phyloP scores from a whole-genome alignment of 2,113 vertebrate species.

The Alosa alosa region DNA sequence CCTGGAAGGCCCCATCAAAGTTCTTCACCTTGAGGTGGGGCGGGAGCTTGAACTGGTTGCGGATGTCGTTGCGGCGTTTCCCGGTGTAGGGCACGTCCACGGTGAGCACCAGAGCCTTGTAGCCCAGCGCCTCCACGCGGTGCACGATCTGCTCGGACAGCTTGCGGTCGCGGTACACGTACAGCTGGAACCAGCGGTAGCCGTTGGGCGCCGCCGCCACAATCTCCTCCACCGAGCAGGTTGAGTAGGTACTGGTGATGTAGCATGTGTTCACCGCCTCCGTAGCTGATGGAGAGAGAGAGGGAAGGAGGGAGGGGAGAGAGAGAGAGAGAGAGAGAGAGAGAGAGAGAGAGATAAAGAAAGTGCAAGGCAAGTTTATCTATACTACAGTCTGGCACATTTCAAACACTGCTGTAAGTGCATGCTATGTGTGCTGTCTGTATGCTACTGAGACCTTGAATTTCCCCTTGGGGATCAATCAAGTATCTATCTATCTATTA shows the following conservation, averaged over 20 bases:
- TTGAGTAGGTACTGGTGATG: slow-evolving; percentile 85
- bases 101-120: slow-evolving; percentile 88
- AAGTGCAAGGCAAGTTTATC: not conserved
- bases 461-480: no score
- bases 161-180: slow-evolving; percentile 80
- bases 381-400: no score
- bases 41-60: slow-evolving; percentile 82
- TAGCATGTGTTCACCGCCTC: slow-evolving; percentile 80
- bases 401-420: no score
- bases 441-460: no score
- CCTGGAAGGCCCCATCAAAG: slow-evolving; percentile 79
- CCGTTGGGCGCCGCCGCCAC: slow-evolving; percentile 70
- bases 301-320: slow-evolving; percentile 6
- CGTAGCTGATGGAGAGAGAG: slow-evolving; percentile 69
- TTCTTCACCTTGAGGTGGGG: slow-evolving; percentile 82
- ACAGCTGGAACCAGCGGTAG: slow-evolving; percentile 92
- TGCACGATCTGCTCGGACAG: slow-evolving; percentile 81
- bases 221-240: slow-evolving; percentile 87
- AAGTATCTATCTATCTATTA: no score
- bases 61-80: slow-evolving; percentile 81
- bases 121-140: slow-evolving; percentile 78
- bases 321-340: not conserved
- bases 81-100: slow-evolving; percentile 80
- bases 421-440: no score
- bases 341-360: not conserved